Base-by-base conservation (phyloP, 2,888 invertebrate species). In the Parnassius apollo region DNA sequence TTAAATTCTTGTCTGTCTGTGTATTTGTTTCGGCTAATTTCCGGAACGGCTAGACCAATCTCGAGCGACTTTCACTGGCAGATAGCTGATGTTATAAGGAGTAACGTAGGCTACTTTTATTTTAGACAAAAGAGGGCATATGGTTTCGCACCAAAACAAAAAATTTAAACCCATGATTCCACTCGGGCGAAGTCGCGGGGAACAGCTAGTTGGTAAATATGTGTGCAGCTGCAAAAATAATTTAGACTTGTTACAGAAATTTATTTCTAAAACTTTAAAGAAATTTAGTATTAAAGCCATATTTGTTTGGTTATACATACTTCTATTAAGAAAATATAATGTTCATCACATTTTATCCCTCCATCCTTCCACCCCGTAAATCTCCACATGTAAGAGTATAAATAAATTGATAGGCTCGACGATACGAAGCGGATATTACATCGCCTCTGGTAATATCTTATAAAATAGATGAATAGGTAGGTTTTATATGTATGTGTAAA, bases 401-500 rank as follows among this genome's bases (percentile, higher is more conserved):
- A 78, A 82, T 77, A 83, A 79, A 77, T 77, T 82, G 81, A 78
- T 78, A 77, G 75, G 59, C 18, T 42, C 62, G 54, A 58, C 74
- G 71, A 77, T 77, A 75, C 75, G 68, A 70, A 70, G 72, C 81
- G 81, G 83, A 83, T 84, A 84, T 84, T 83, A 78, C 81, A 66
- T 75, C 74, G 73, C 79, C 75, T 74, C 77, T 73, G 71, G 67
- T 63, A 45, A 62, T 51, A 49, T 60, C 59, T 13, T 56, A 45
- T 54, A 44, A 59, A 63, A 51, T 59, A 59, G 62, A 63, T 55
- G 44, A 63, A 58, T 13, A 49, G 48, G 50, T 42, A 48, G 55
- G 45, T 55, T 51, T 35, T 52, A 46, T 42, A 59, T 45, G 12
- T 55, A 55, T 35, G 35, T 35, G 4, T 35, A 35, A 35, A 35